Evolutionary conservation across 1,140 invertebrate species (phyloP).

Genomic region (Atta cephalotes): DNA sequence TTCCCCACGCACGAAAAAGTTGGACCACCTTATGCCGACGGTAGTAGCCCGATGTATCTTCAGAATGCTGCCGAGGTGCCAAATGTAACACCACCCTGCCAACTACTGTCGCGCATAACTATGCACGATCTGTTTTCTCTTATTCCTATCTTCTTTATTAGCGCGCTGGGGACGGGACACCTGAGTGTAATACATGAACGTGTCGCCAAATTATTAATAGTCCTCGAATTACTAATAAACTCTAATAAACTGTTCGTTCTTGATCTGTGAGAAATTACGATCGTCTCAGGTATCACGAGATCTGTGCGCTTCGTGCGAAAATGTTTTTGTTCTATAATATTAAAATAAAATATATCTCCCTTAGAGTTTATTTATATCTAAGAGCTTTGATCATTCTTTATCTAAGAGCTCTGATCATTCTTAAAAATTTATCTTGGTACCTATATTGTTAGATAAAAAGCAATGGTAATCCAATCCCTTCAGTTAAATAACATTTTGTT

Average conservation of each 20-base stretch:
- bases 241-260: slow-evolving; percentile 2
- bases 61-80: slow-evolving; percentile 81
- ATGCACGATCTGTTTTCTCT: slow-evolving; percentile 78
- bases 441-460: too few species aligned
- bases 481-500: too few species aligned
- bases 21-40: slow-evolving; percentile 60
- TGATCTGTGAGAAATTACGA: not conserved
- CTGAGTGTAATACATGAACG: not conserved
- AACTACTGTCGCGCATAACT: slow-evolving; percentile 84
- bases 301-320: not conserved
- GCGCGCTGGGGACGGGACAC: slow-evolving; percentile 37
- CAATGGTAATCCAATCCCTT: too few species aligned
- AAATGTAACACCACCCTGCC: slow-evolving; percentile 85
- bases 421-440: too few species aligned
- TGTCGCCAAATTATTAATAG: slow-evolving; percentile 45
- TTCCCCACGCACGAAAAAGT: slow-evolving; percentile 39
- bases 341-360: not conserved
- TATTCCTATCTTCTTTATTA: slow-evolving; percentile 69
- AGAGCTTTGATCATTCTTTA: not conserved
- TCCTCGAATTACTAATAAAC: slow-evolving; percentile 21
- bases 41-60: slow-evolving; percentile 79
- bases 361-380: not conserved
- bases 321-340: not conserved
- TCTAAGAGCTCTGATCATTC: too few species aligned
- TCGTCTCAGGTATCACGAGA: not conserved